phyloP scores from a whole-genome alignment of 2,113 vertebrate species.

The Turdus rufiventris region DNA sequence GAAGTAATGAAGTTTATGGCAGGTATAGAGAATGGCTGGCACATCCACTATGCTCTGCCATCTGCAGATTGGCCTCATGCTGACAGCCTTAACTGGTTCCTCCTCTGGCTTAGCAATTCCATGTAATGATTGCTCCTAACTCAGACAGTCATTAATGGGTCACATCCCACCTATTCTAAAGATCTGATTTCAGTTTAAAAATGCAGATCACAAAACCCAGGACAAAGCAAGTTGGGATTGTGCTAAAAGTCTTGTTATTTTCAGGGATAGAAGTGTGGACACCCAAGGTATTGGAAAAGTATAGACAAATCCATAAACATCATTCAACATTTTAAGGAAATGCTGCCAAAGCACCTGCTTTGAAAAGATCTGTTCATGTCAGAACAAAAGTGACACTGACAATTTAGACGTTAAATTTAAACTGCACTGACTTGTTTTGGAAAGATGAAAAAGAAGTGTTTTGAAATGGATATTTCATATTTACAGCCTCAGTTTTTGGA shows the following conservation, averaged over 20 bases:
- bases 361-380: not conserved
- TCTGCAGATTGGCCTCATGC: not conserved
- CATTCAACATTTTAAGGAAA: not conserved
- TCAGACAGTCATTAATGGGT: not conserved
- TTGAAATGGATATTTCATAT: not conserved
- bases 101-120: not conserved
- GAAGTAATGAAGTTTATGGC: conserved; percentile 30
- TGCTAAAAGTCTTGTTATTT: not conserved
- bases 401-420: not conserved
- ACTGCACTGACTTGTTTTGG: not conserved
- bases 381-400: not conserved
- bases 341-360: not conserved
- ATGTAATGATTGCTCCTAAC: not conserved
- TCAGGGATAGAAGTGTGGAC: not conserved
- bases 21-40: not conserved
- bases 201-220: not conserved
- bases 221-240: not conserved
- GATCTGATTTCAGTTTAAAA: conserved; percentile 6
- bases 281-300: not conserved
- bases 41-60: not conserved
- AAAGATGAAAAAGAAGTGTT: not conserved
- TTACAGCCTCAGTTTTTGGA: not conserved
- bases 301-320: not conserved
- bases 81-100: not conserved
- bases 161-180: not conserved